Base-by-base conservation (phyloP, 2,888 invertebrate genomes). In the Nomada ferruginata region DNA sequence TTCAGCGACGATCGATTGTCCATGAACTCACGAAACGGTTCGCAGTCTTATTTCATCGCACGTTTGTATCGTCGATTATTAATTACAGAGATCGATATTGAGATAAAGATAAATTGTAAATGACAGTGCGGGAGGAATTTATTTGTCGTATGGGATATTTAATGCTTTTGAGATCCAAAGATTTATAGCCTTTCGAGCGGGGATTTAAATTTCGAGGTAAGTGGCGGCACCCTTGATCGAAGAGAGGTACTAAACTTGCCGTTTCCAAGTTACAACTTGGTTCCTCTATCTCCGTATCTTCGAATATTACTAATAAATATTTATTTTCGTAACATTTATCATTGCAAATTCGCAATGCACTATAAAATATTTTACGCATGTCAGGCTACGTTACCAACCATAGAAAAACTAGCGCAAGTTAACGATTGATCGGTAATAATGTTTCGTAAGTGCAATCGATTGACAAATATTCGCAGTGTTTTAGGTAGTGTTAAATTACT, bases 1-100 rank as follows among this genome's bases (percentile, higher is more conserved):
- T 26, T 50, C 42, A 44, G 18, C 11, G 65, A 20, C 59, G 69
- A 77, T 77, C 79, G 77, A 79, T 79, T 69, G 79, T 29, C 44
- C 59, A 36, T 18, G 79, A 76, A 57, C 55, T 42, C 55, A n/a
- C 9, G 50, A 50, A 69, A n/a, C 20, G n/a, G 26, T 57, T 42
- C 0, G 20, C 18, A 15, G 36, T 36, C 13, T 53, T 10, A 60
- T 26, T 61, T 60, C 20, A 15, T 18, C 18, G 10, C 3, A 9
- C n/a, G 11, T n/a, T 13, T 26, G 15, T 1, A 47, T n/a, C 7
- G n/a, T 36, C 15, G 5, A 11, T n/a, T 23, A 0, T 26, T n/a
- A 29, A 29, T 47, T 59, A 69, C n/a, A 2, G 13, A 44, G 2
- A 5, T 5, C 1, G 20, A 47, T 59, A 29, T 4, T 23, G 23